Evolutionary conservation across 2,888 invertebrate genomes (phyloP).

Genomic region (Neoscelio sp.): DNA sequence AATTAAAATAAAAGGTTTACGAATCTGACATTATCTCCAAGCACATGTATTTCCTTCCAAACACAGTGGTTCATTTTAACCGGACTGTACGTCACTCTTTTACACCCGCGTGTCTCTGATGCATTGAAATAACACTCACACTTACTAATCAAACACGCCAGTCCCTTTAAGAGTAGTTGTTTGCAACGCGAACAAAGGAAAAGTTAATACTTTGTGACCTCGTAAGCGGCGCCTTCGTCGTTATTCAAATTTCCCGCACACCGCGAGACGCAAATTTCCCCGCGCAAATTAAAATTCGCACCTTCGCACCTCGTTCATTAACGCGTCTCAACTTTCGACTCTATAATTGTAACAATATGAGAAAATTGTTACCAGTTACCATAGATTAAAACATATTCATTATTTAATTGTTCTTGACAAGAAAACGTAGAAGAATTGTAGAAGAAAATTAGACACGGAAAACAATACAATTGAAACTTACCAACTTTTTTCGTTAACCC

Average conservation of each 20-base stretch:
- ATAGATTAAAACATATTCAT: no score
- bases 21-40: conserved; percentile 3
- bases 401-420: no score
- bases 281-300: no score
- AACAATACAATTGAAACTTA: no score
- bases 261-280: no score
- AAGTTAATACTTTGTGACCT: conserved; percentile 38
- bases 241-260: conserved; percentile 39
- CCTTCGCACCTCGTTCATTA: no score
- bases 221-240: conserved; percentile 21
- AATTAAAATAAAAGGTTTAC: conserved; percentile 37
- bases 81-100: conserved; percentile 49
- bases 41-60: conserved; percentile 33
- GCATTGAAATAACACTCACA: conserved; percentile 48
- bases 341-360: no score
- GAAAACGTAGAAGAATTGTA: no score
- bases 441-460: no score
- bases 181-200: conserved; percentile 51
- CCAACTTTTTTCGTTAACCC: no score
- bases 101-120: conserved; percentile 45
- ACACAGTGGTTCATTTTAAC: conserved; percentile 52
- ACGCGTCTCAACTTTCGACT: no score
- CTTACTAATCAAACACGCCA: conserved; percentile 46
- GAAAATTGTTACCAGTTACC: no score
- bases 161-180: conserved; percentile 46